A percentile compares a stretch with the other conserved stretches of the same genome.
Evolutionary conservation across 2,888 invertebrate species (phyloP).

Genomic region (Dascillus cervinus): DNA sequence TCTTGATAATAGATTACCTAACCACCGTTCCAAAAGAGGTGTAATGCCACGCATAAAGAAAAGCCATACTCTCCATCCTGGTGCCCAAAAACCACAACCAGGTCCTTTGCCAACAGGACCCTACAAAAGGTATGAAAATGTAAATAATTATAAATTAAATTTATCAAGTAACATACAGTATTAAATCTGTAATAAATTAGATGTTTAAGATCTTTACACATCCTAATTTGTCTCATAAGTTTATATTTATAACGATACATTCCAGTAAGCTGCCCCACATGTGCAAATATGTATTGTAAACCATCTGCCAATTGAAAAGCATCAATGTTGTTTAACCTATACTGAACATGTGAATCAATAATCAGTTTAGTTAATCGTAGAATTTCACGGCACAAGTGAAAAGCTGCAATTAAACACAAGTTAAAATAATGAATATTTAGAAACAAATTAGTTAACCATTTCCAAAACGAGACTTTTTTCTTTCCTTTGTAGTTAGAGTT

Average conservation of each 20-base stretch:
- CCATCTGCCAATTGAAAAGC: slow-evolving; percentile 98
- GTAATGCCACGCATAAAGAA: slow-evolving; percentile 99
- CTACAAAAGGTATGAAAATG: too few relatives aligned
- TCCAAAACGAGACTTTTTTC: slow-evolving; percentile 96
- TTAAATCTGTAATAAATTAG: slow-evolving; percentile 98
- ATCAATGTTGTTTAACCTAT: slow-evolving; percentile 97
- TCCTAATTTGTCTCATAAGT: slow-evolving; percentile 95
- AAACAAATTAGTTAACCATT: slow-evolving; percentile 58
- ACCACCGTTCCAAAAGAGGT: slow-evolving; percentile 94
- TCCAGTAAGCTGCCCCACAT: slow-evolving; percentile 98
- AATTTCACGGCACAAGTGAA: slow-evolving; percentile 98
- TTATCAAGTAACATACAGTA: slow-evolving; percentile 59
- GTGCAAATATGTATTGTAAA: slow-evolving; percentile 97
- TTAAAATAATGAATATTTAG: slow-evolving; percentile 5
- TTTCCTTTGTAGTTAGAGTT: slow-evolving; percentile 97
- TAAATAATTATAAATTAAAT: slow-evolving; percentile 1
- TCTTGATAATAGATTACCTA: slow-evolving; percentile 96
- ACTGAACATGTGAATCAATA: slow-evolving; percentile 99
- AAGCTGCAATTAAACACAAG: slow-evolving; percentile 54
- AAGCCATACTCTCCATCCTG: slow-evolving; percentile 99
- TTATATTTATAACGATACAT: slow-evolving; percentile 99
- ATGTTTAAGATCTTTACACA: slow-evolving; percentile 99
- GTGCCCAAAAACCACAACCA: slow-evolving; percentile 97
- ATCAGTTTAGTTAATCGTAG: slow-evolving; percentile 96
- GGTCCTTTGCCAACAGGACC: slow-evolving; percentile 98